Evolutionary conservation across 2,113 vertebrate species (phyloP), one percentile per base, ranked within the genome.

Genomic region (Crypturellus undulatus): DNA sequence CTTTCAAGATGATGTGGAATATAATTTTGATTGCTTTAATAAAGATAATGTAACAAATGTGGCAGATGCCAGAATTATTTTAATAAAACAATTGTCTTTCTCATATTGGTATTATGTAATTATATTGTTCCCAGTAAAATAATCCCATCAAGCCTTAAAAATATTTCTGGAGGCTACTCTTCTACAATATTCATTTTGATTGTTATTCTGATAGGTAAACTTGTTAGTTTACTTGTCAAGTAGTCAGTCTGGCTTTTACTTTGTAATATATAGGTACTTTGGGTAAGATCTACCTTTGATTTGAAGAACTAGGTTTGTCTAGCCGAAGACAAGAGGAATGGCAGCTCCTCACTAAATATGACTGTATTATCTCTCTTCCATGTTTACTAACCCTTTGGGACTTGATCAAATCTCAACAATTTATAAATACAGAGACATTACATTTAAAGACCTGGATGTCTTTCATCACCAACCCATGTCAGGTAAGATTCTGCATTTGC

Each of bases 21-120:
- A 81, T 82, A 92, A 82, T 86, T 95, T 30, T 90, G 63, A 82
- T 92, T 92, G 54, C 58, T 59, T 90, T 90, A 76, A 72, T 92
- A 81, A 96, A 81, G 75, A 45, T 54, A 22, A 67, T 79, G 18
- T 28, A 90, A 59, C 18, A 69, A 81, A 79, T 69, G n/a, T 79
- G 68, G 68, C 58, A 84, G 30, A 65, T 87, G 62, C 83, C 43
- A 93, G 72, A 62, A 62, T 65, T 75, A 78, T 86, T 90, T 75
- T 68, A 78, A 84, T 71, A n/a, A 32, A 90, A 58, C 34, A 79
- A n/a, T 32, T 54, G 12, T 69, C 30, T 92, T 84, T 93, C 24
- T 81, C 10, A 45, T 22, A 45, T 71, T 21, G 24, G 16, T 89
- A 54, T 80, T 81, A 40, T 20, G 8, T 69, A 90, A 84, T 89